These are phyloP conservation scores for Leucosticte australis DNA, from an alignment of 2,113 vertebrate genomes.

Conservation along the genomic window DNA sequence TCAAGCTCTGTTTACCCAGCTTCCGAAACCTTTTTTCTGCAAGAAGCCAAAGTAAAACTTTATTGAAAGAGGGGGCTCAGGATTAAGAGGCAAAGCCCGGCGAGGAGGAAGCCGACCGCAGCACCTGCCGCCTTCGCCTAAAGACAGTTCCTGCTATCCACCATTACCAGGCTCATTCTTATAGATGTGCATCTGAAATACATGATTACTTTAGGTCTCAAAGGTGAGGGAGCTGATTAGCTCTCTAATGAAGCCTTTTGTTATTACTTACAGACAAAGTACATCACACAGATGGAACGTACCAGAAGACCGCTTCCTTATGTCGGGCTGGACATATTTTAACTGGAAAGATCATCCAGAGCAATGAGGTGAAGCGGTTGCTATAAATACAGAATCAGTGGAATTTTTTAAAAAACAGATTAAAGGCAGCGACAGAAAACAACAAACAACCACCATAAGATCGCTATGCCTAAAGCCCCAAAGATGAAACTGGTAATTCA, in stretches of 20 bases:
- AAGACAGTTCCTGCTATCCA: not conserved
- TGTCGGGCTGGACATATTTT: not conserved
- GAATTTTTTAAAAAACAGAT: not conserved
- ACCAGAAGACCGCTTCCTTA: not conserved
- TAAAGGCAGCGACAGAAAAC: not conserved
- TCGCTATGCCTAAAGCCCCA: not conserved
- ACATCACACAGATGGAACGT: slow-evolving; percentile 19
- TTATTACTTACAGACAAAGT: slow-evolving; percentile 58
- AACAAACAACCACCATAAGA: not conserved
- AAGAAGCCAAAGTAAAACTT: slow-evolving; percentile 72
- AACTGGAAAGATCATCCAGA: not conserved
- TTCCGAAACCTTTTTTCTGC: slow-evolving; percentile 64
- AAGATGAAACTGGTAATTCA: not conserved
- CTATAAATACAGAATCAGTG: not conserved
- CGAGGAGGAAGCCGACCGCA: not conserved
- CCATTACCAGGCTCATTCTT: slow-evolving; percentile 4
- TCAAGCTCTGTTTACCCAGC: slow-evolving; percentile 61
- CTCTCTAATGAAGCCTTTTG: slow-evolving; percentile 54
- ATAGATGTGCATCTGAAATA: slow-evolving; percentile 66
- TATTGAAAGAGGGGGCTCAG: slow-evolving; percentile 58
- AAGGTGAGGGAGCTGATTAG: slow-evolving; percentile 60
- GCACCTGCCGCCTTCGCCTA: not conserved
- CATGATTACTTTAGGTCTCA: slow-evolving; percentile 56
- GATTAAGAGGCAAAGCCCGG: slow-evolving; percentile 6
- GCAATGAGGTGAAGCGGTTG: not conserved